A percentile compares a stretch with the other conserved stretches of the same genome.
Evolutionary conservation across 1,140 invertebrate species (phyloP).

Genomic region (Plectus sambesii): DNA sequence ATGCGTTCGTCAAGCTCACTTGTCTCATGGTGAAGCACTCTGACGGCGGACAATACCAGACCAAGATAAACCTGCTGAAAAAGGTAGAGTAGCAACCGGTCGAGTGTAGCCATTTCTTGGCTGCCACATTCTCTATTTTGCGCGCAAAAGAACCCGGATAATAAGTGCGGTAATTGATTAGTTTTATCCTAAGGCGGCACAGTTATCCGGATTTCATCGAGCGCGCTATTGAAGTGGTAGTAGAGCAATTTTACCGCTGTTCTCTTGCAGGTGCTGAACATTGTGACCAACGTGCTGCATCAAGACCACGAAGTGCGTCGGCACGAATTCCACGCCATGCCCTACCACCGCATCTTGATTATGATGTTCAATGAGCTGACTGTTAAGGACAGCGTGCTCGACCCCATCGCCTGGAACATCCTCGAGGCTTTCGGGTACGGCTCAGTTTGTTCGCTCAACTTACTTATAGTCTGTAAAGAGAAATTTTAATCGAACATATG

Average conservation of each 20-base stretch:
- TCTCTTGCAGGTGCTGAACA: conserved; percentile 68
- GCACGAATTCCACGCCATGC: conserved; percentile 84
- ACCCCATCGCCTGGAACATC: conserved; percentile 75
- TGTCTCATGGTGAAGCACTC: conserved; percentile 83
- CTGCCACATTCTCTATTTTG: conserved; percentile 5
- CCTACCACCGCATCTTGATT: conserved; percentile 91
- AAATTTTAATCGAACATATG: no score
- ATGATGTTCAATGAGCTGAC: conserved; percentile 94
- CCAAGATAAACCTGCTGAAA: conserved; percentile 90
- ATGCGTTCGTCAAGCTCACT: conserved; percentile 42
- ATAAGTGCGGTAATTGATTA: not conserved
- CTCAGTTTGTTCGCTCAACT: not conserved
- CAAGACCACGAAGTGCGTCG: conserved; percentile 78
- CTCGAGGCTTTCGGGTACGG: conserved; percentile 52
- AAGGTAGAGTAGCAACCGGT: conserved; percentile 64
- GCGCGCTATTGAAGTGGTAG: conserved; percentile 1
- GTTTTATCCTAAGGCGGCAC: not conserved
- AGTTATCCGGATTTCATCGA: no score
- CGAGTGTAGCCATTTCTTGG: no score
- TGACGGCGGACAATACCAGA: conserved; percentile 64
- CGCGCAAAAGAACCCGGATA: no score
- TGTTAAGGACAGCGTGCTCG: conserved; percentile 75
- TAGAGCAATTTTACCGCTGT: not conserved
- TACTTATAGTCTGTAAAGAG: no score
- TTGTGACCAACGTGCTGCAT: conserved; percentile 81